Conservation (phyloP, 2,113 vertebrate genomes). For the Tachysurus fulvidraco region DNA sequence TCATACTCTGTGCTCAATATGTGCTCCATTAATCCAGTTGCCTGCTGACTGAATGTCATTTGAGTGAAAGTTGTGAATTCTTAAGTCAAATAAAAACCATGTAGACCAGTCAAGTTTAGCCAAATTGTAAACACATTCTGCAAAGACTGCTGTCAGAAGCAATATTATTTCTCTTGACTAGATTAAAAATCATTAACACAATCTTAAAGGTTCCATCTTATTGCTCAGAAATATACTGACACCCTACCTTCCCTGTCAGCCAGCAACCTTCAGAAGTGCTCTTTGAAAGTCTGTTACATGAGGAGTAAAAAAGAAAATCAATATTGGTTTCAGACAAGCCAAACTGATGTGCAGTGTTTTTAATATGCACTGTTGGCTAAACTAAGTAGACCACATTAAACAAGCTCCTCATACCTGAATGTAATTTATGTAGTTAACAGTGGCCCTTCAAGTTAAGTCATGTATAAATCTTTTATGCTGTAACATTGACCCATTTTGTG, state of each 20-base stretch:
- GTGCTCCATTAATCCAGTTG: not conserved
- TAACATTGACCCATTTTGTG: not conserved
- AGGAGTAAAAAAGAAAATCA: conserved; percentile 13
- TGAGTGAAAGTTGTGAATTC: too few relatives aligned
- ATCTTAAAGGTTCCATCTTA: not conserved
- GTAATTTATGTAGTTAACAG: not conserved
- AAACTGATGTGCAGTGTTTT: not conserved
- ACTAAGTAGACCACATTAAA: not conserved
- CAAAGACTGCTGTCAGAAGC: not conserved
- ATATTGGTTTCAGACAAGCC: not conserved
- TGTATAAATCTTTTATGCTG: not conserved
- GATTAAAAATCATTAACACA: not conserved
- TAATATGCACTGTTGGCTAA: too few relatives aligned
- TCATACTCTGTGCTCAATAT: not conserved
- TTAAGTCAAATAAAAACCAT: not conserved
- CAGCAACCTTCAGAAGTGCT: conserved; percentile 1
- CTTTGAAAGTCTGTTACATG: not conserved
- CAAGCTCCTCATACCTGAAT: not conserved
- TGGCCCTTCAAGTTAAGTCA: not conserved
- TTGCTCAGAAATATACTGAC: not conserved
- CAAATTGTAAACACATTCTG: not conserved
- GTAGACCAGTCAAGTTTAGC: not conserved
- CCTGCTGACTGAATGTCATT: not conserved
- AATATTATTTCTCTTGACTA: not conserved
- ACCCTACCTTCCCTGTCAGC: not conserved